Evolutionary conservation across 1,140 invertebrate species (phyloP), one percentile per base, ranked within the genome.

Genomic region (Drosophila willistoni): DNA sequence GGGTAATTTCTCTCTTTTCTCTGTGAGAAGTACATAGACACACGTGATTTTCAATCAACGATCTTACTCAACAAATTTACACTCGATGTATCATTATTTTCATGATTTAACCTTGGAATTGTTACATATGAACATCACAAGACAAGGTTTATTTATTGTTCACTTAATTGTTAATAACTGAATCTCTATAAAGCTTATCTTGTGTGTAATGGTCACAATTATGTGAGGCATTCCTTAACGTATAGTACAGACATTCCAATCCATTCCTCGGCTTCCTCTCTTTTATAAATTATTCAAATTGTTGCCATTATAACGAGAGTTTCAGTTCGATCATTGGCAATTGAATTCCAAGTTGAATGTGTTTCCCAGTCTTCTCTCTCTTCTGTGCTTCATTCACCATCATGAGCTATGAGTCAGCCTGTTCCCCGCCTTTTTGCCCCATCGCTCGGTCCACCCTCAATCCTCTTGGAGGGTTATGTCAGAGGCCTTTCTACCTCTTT

Each of bases 271-370:
- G 56, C 56, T 19, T 36, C 34, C 33, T 19, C 33, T 19, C 62
- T 39, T 71, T 63, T 59, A 66, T 22, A 74, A 77, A 71, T 75
- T 67, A 78, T 78, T 75, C 44, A 74, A 78, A 78, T 78, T 67
- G 68, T 75, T 74, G 72, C 68, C 72, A 78, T 71, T 78, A 67
- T 71, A 44, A 51, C 44, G 17, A 51, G 44, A 51, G 17, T 51
- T 51, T 51, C 44, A 51, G 44, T 51, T 36, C 72, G 72, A 71
- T 78, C 63, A 67, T 71, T 76, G 70, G 54, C 67, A 78, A 78
- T 74, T 78, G 64, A 74, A 71, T 74, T 55, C 41, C 68, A 62
- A 65, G 61, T 65, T 22, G 17, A 51, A 44, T 51, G 22, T 51
- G 17, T 22, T 64, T 51, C 39, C 62, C 51, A 44, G 64, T 22